Evolutionary conservation across 2,888 invertebrate species (phyloP).

Genomic region (Scaptomyza tumidula): DNA sequence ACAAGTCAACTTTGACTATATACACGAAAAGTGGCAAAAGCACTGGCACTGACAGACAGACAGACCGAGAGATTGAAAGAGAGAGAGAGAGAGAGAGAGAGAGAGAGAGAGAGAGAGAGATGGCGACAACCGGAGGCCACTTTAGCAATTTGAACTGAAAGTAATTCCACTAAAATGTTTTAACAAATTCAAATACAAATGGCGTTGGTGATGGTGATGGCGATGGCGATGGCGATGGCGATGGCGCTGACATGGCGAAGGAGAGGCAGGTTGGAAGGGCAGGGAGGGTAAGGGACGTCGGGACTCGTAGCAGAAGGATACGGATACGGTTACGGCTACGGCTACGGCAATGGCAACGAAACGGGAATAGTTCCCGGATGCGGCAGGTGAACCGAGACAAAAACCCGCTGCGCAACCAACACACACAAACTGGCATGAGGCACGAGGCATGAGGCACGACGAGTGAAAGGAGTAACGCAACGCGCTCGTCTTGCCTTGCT

Average conservation of each 20-base stretch:
- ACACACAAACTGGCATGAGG: conserved; percentile 18
- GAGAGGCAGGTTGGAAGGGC: not conserved
- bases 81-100: not conserved
- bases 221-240: conserved; percentile 20
- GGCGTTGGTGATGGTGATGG: conserved; percentile 25
- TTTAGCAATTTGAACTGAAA: conserved; percentile 72
- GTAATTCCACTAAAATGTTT: conserved; percentile 76
- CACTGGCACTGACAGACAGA: not conserved
- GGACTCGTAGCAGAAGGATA: conserved; percentile 8
- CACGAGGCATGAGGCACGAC: not conserved
- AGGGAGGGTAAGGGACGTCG: not conserved
- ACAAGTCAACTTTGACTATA: not conserved
- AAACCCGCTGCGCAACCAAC: conserved; percentile 22
- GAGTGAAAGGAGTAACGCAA: conserved; percentile 13
- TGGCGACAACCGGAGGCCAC: conserved; percentile 29
- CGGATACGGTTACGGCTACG: conserved; percentile 7
- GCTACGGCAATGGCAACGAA: not conserved
- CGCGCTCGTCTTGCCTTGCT: not conserved
- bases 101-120: not conserved
- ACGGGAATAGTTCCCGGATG: conserved; percentile 10
- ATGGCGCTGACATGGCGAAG: conserved; percentile 14
- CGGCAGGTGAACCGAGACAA: conserved; percentile 43
- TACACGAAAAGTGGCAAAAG: not conserved
- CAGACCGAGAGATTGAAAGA: not conserved
- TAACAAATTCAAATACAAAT: conserved; percentile 70